Evolutionary conservation across 2,797 vertebrate genomes (phyloP), one percentile per base, ranked within the genome.

Genomic region (Nyctalus aviator): DNA sequence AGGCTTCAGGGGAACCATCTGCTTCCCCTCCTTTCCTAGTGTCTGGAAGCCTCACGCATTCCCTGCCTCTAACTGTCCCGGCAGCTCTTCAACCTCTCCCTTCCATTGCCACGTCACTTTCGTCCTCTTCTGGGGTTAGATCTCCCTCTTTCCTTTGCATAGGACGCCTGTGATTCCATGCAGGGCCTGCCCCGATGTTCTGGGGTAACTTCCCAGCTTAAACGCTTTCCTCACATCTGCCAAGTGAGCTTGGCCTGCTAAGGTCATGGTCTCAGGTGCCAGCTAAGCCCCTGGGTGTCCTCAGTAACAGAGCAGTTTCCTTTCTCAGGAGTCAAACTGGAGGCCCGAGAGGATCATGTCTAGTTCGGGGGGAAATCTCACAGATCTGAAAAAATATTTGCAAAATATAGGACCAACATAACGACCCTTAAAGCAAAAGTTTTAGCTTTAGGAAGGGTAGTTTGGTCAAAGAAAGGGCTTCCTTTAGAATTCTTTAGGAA

Each of bases 301-400:
- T 64, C 12, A 23, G 35, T 30, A 35, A n/a, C 0, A 14, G 9
- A 9, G 32, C 30, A 15, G 92, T 86, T 86, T 48, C 41, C 69
- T 72, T 89, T 17, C 46, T 59, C 27, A 10, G 13, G 21, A 20
- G 25, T 69, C 71, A 64, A 85, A 35, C 7, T 17, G 18, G 27
- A 10, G 84, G 53, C 81, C 35, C 62, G 50, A 62, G 83, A 46
- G 13, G 50, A 55, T 71, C 30, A 3, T 71, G 57, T 73, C 59
- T 44, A 87, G 64, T 59, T 8, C 15, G 8, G 53, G 3, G 30
- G 20, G 6, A 82, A 86, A 32, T 6, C 57, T 84, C 83, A 23
- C 20, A 69, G 10, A n/a, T 53, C 7, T 46, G 69, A 93, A 83
- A 83, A 83, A 83, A 18, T 50, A 53, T 37, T 84, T 90, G 73